A percentile compares a stretch with the other conserved stretches of the same genome.
These are phyloP conservation scores for Cephus runcator DNA, from an alignment of 2,888 invertebrate genomes.

Conservation along the genomic window DNA sequence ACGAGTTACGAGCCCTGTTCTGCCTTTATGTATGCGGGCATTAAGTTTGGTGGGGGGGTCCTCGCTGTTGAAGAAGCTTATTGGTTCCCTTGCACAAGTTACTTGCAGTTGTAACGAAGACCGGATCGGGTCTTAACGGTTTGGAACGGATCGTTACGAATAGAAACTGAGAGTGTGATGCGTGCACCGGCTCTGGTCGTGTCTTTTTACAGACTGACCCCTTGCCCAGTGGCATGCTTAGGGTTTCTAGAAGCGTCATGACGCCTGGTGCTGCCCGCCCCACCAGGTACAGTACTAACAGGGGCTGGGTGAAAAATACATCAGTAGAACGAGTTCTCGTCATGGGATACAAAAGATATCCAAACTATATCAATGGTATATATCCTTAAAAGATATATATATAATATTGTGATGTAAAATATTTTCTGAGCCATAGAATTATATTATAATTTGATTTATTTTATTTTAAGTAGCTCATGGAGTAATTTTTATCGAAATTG, in stretches of 20 bases:
- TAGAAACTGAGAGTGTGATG: background rate
- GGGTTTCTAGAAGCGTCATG: conserved; percentile 17
- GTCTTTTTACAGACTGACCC: conserved; percentile 20
- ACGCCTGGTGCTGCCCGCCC: conserved; percentile 6
- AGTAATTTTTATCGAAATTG: background rate
- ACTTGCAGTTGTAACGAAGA: background rate
- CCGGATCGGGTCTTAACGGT: background rate
- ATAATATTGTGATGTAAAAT: background rate
- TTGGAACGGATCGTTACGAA: background rate
- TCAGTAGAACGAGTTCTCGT: background rate
- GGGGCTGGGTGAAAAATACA: background rate
- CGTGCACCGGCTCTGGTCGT: conserved; percentile 7
- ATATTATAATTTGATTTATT: background rate
- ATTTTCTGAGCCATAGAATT: background rate
- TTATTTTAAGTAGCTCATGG: background rate
- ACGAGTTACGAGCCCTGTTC: background rate
- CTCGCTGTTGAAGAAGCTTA: background rate
- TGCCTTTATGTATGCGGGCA: background rate
- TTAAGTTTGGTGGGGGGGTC: background rate
- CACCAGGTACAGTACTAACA: background rate
- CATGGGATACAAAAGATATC: background rate
- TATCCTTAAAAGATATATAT: background rate
- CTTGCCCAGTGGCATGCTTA: conserved; percentile 13
- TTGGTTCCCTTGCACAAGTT: background rate
- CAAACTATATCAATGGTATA: background rate